These are phyloP conservation scores for Saimiri boliviensis DNA, from an alignment of 2,113 vertebrate species.

Conservation along the genomic window DNA sequence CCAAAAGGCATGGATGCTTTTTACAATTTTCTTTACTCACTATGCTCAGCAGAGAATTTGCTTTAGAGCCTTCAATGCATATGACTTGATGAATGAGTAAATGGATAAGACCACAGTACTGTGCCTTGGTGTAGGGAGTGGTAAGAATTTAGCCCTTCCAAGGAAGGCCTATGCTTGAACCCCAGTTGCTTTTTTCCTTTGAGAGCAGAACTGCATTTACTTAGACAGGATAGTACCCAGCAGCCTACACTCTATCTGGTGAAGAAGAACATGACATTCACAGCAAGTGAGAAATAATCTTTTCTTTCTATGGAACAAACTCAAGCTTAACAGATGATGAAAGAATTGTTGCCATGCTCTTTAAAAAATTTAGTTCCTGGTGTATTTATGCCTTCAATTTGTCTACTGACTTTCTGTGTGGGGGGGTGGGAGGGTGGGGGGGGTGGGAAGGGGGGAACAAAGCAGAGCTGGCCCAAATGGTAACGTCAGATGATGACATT, in stretches of 20 bases:
- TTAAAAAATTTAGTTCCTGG: background rate
- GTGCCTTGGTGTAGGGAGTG: background rate
- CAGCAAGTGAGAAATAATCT: background rate
- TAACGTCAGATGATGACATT: conserved; percentile 30
- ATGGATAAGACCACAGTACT: background rate
- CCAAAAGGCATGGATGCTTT: background rate
- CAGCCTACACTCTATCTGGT: background rate
- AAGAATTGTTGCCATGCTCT: background rate
- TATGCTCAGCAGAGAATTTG: background rate
- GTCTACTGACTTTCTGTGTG: background rate
- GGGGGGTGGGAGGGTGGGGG: no score
- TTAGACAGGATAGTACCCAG: background rate
- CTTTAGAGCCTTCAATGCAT: background rate
- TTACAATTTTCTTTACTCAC: background rate
- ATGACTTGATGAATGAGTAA: background rate
- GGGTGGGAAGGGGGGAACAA: background rate
- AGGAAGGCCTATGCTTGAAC: background rate
- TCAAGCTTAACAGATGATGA: background rate
- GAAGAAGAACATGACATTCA: conserved; percentile 5
- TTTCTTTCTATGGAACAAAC: conserved; percentile 21
- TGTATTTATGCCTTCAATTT: background rate
- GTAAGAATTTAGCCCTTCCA: background rate
- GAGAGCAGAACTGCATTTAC: background rate
- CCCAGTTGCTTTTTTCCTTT: background rate
- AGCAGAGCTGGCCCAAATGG: background rate